Conservation (phyloP, 2,797 vertebrate species). For the Anisognathus igniventris region DNA sequence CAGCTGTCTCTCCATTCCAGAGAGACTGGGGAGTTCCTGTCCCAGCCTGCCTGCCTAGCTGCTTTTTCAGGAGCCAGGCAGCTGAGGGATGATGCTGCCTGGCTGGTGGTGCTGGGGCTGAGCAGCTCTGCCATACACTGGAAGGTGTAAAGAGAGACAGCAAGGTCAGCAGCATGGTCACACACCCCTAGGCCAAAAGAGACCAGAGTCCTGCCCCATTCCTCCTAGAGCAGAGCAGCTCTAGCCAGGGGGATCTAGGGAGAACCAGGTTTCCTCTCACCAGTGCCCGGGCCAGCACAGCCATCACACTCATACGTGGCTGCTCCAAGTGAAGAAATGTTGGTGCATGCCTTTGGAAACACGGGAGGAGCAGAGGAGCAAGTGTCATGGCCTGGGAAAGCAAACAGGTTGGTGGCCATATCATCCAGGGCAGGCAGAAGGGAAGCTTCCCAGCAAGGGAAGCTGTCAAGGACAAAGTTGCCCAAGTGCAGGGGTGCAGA, state of each 20-base stretch:
- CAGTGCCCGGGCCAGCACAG: neutral
- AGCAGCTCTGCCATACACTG: neutral
- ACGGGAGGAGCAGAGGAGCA: neutral
- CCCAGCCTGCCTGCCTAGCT: neutral
- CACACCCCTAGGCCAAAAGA: neutral
- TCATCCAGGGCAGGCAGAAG: neutral
- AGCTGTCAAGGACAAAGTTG: neutral
- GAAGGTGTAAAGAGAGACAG: neutral
- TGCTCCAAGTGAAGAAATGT: neutral
- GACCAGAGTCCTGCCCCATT: neutral
- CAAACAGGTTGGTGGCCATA: neutral
- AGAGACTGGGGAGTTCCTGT: neutral
- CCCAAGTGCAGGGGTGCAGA: neutral
- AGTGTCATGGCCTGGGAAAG: neutral
- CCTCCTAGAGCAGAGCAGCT: fast-evolving
- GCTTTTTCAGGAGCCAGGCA: neutral
- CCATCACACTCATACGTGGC: neutral
- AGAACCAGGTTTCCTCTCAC: neutral
- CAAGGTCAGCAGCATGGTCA: neutral
- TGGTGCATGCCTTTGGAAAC: neutral
- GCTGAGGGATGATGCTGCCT: neutral
- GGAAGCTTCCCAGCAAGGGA: neutral
- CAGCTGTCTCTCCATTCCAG: neutral
- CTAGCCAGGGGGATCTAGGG: neutral
- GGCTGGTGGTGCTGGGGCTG: neutral